Conservation (phyloP, 2,888 invertebrate genomes). For the Aplocera efformata region DNA sequence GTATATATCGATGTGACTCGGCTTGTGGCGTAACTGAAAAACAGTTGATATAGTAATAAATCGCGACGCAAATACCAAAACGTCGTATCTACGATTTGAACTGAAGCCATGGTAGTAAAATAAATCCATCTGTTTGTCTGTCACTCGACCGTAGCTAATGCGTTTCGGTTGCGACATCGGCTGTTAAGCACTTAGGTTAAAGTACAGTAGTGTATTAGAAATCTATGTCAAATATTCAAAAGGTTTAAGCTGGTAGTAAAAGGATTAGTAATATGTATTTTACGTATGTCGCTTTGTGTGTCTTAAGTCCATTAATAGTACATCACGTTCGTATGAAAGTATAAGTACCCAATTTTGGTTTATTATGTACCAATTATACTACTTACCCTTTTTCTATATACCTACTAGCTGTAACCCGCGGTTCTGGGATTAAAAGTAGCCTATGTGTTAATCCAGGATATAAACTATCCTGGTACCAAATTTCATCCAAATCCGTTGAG, state of each 20-base stretch:
- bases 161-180: constrained; percentile 38
- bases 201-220: constrained; percentile 19
- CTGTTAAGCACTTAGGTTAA: constrained; percentile 23
- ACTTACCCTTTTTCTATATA: no score
- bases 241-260: constrained; percentile 1
- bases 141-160: constrained; percentile 39
- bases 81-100: constrained; percentile 19
- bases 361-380: no score
- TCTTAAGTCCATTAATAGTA: background rate
- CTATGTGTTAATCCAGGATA: no score
- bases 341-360: no score
- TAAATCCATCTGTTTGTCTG: constrained; percentile 52
- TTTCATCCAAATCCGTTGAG: no score
- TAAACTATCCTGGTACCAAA: no score
- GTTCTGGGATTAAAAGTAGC: no score
- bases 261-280: background rate
- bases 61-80: constrained; percentile 15
- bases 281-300: background rate
- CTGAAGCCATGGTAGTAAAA: constrained; percentile 39
- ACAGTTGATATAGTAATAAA: constrained; percentile 8
- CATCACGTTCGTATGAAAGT: no score
- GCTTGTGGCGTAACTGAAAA: background rate
- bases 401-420: no score
- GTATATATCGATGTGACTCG: no score
- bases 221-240: constrained; percentile 13